These are phyloP conservation scores for Antennarius striatus DNA, from an alignment of 2,113 vertebrate genomes.

Conservation along the genomic window DNA sequence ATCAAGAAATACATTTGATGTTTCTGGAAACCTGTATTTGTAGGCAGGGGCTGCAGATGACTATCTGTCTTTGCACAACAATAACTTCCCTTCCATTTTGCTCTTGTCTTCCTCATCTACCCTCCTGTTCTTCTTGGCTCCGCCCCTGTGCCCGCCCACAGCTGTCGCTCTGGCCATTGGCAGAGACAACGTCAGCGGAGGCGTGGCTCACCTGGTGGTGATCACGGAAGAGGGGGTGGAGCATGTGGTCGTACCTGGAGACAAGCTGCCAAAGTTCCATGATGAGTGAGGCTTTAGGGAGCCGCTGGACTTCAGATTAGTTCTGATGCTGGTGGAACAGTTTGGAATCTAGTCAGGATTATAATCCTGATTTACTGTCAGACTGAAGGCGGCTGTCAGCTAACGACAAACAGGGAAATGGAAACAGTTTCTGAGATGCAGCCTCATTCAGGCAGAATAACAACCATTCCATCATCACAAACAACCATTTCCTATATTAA, in stretches of 20 bases:
- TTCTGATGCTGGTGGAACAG: not conserved
- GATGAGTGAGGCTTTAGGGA: conserved; percentile 52
- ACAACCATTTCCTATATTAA: not conserved
- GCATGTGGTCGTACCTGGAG: conserved; percentile 73
- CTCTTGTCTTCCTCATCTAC: not conserved
- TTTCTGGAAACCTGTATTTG: too few relatives aligned
- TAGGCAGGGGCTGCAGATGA: too few relatives aligned
- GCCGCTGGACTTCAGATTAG: not conserved
- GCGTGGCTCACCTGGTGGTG: conserved; percentile 76
- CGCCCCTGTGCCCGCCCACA: conserved; percentile 20
- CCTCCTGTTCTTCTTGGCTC: not conserved
- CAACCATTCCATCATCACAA: not conserved
- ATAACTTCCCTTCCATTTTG: not conserved
- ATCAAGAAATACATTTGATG: too few relatives aligned
- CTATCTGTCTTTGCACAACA: not conserved
- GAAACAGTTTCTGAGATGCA: not conserved
- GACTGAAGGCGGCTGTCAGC: too few relatives aligned
- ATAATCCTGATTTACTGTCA: too few relatives aligned
- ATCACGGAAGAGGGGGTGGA: conserved; percentile 72
- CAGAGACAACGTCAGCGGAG: conserved; percentile 80
- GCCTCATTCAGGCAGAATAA: not conserved
- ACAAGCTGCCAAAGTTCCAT: conserved; percentile 77
- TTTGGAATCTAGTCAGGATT: not conserved
- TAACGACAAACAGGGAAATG: too few relatives aligned
- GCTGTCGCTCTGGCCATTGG: conserved; percentile 79